Evolutionary conservation across 2,797 vertebrate genomes (phyloP), one percentile per base, ranked within the genome.

Genomic region (Diplodus puntazzo): DNA sequence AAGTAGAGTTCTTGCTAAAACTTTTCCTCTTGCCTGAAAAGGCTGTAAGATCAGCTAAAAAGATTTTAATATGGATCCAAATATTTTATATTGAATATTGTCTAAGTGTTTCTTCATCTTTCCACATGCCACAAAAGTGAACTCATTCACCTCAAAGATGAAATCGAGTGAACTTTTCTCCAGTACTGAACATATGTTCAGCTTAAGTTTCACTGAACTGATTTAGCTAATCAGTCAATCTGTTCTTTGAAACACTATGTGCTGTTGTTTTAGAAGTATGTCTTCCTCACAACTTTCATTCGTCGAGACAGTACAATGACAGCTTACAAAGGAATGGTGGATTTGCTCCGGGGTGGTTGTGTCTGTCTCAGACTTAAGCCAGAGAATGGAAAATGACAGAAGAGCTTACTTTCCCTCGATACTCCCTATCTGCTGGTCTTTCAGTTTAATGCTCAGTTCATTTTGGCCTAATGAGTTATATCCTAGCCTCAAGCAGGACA

Each of bases 401-500:
- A 82, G 69, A 42, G 48, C 69, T 74, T 71, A 63, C 54, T 86
- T 83, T 82, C 80, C 60, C 79, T 49, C 59, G 43, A 77, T 89
- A 55, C 66, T 5, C n/a, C 64, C 65, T 73, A 79, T 92, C 89
- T 92, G 83, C 77, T 72, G 27, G 16, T 83, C 57, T 86, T 80
- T 70, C 11, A 20, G 1, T 88, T 80, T 77, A 88, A 73, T 83
- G 30, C 76, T 85, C 12, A 43, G 49, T 91, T 91, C 57, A 88
- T 92, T 92, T 82, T 75, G 77, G 23, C 58, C 70, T 88, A 86
- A 93, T 93, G 71, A 84, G 74, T 73, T 89, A 85, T 71, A 92
- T 86, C 86, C 77, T 74, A 25, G 60, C 93, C 84, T 75, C 8
- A 27, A 83, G 89, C 82, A 18, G 69, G 62, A 39, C 81, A 81